A percentile compares a stretch with the other conserved stretches of the same genome.
Evolutionary conservation across 2,888 invertebrate genomes (phyloP).

Genomic region (Volucella inanis): DNA sequence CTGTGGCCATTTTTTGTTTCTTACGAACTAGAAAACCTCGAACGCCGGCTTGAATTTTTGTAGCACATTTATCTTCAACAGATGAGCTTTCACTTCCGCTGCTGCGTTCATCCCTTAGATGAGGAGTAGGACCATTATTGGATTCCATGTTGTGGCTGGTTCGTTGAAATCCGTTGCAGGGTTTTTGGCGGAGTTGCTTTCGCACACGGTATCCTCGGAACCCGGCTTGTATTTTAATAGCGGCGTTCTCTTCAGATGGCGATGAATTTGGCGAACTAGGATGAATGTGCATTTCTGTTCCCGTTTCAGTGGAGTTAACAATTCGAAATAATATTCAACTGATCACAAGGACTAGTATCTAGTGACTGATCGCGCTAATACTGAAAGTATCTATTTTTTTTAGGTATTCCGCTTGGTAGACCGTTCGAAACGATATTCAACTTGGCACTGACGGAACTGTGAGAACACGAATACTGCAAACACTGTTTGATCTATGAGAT

Average conservation of each 20-base stretch:
- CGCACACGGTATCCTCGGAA: conserved; percentile 85
- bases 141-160: conserved; percentile 59
- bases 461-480: conserved; percentile 30
- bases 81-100: conserved; percentile 74
- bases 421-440: conserved; percentile 62
- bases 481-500: conserved; percentile 56
- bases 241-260: conserved; percentile 83
- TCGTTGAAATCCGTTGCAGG: conserved; percentile 54
- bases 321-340: background rate
- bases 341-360: background rate
- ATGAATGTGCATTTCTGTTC: conserved; percentile 82
- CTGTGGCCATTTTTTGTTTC: conserved; percentile 81
- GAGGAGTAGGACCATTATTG: conserved; percentile 52
- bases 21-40: conserved; percentile 82
- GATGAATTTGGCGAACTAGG: conserved; percentile 82
- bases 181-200: conserved; percentile 82
- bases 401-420: conserved; percentile 30
- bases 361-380: conserved; percentile 4
- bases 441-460: conserved; percentile 51
- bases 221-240: conserved; percentile 85
- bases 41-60: conserved; percentile 82
- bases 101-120: conserved; percentile 67
- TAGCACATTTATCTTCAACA: conserved; percentile 80
- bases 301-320: conserved; percentile 61
- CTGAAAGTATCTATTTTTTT: background rate